Evolutionary conservation across 2,797 vertebrate genomes (phyloP), one percentile per base, ranked within the genome.

Genomic region (Cichlasoma orientale): DNA sequence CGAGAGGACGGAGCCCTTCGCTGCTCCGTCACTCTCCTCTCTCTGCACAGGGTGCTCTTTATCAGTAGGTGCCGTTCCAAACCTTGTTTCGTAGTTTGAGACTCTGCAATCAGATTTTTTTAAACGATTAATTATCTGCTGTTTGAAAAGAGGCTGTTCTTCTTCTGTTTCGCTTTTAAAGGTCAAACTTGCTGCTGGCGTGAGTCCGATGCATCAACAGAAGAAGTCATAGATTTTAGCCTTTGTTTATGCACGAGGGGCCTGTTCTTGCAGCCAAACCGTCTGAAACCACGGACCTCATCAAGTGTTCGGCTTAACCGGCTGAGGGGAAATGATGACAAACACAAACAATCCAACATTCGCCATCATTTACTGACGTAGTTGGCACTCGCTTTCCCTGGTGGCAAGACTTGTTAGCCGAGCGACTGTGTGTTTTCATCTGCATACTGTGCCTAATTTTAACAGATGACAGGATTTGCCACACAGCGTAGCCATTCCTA

Each of bases 391-490:
- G 5, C 58, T 78, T 85, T 72, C 58, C 83, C 85, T 85, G 13
- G 54, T 82, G 85, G 75, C 54, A 36, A 56, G 66, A 54, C 77
- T 90, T 21, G 59, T 80, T 82, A 84, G 72, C 79, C n/a, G 68
- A 29, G 50, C 79, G 54, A 47, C 59, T 68, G 27, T 71, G 55
- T 58, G 74, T 54, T 31, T 61, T 29, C 25, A 77, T 74, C 52
- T 78, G 79, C 52, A 11, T 57, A 12, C 74, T 72, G 77, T 58
- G 81, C 88, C 88, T 90, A 85, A 89, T 89, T 93, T 89, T 82
- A 87, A 82, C 83, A 80, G 78, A 69, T 36, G 85, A 75, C 81
- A 78, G 83, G 89, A 84, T 92, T 88, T 88, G 79, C 79, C 87
- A 82, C 44, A 73, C 80, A 78, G 81, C 77, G 41, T 56, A 82